Percentiles rank a stretch among this genome's conserved stretches.
These are phyloP conservation scores for Tineola bisselliella DNA, from an alignment of 2,888 invertebrate genomes.

Conservation along the genomic window DNA sequence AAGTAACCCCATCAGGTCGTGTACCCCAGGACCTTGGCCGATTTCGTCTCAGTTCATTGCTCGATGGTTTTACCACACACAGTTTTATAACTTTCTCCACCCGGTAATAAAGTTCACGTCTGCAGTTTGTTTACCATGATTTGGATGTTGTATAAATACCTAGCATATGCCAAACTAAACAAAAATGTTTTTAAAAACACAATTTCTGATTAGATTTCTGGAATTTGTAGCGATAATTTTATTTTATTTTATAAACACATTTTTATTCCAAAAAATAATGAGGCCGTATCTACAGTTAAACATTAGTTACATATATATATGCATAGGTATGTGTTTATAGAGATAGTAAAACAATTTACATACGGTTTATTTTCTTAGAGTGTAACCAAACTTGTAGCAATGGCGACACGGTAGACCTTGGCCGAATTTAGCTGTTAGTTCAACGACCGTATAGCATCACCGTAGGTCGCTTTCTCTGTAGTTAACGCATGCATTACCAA, in stretches of 20 bases:
- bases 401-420: constrained; percentile 48
- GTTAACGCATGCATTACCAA: constrained; percentile 29
- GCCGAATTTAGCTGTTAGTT: constrained; percentile 62
- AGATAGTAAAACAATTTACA: background rate
- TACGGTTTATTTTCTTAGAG: background rate
- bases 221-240: background rate
- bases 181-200: background rate
- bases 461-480: constrained; percentile 50
- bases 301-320: no score
- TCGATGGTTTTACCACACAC: constrained; percentile 35
- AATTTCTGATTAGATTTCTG: background rate
- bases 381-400: background rate
- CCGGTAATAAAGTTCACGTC: constrained; percentile 53
- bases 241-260: background rate
- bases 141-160: constrained; percentile 45
- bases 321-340: background rate
- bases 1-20: constrained; percentile 30
- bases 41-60: constrained; percentile 56
- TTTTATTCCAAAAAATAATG: no score
- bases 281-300: no score
- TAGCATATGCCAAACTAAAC: constrained; percentile 22
- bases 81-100: constrained; percentile 56
- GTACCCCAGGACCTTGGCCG: constrained; percentile 61
- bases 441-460: constrained; percentile 38
- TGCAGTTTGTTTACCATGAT: constrained; percentile 48